A percentile compares a stretch with the other conserved stretches of the same genome.
phyloP scores from a whole-genome alignment of 2,113 vertebrate genomes.

The Rynchops niger region DNA sequence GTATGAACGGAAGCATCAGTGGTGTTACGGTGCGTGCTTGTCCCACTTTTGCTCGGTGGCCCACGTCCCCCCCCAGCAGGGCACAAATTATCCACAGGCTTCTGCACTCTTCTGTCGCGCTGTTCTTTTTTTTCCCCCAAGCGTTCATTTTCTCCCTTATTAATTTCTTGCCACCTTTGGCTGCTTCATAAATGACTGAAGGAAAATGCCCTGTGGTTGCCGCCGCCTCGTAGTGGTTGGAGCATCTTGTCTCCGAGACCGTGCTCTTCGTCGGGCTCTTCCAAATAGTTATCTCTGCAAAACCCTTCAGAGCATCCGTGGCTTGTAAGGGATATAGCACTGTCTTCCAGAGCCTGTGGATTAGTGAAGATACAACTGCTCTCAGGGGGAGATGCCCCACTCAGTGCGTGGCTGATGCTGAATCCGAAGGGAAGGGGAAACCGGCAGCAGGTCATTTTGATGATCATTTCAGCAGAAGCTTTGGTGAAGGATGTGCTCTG shows the following conservation, averaged over 20 bases:
- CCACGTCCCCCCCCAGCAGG: neutral
- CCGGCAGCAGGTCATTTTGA: neutral
- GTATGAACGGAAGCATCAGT: neutral
- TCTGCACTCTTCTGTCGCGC: neutral
- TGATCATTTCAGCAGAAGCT: neutral
- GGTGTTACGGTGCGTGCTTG: neutral
- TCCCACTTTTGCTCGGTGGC: neutral
- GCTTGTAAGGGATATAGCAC: neutral
- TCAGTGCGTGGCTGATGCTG: neutral
- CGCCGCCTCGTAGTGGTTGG: neutral
- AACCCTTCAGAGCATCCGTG: neutral
- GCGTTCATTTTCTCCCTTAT: neutral
- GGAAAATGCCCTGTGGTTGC: neutral
- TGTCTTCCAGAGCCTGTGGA: neutral
- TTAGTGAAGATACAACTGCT: neutral
- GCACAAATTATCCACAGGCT: neutral
- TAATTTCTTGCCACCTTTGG: neutral
- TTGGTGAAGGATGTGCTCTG: neutral
- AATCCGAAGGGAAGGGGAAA: neutral
- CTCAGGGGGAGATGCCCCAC: neutral
- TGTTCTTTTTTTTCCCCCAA: neutral
- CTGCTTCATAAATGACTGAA: neutral
- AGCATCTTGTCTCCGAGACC: neutral
- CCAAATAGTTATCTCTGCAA: neutral
- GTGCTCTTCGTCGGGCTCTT: neutral